Conservation (phyloP, 2,888 invertebrate species). For the Clepsis dumicolana region DNA sequence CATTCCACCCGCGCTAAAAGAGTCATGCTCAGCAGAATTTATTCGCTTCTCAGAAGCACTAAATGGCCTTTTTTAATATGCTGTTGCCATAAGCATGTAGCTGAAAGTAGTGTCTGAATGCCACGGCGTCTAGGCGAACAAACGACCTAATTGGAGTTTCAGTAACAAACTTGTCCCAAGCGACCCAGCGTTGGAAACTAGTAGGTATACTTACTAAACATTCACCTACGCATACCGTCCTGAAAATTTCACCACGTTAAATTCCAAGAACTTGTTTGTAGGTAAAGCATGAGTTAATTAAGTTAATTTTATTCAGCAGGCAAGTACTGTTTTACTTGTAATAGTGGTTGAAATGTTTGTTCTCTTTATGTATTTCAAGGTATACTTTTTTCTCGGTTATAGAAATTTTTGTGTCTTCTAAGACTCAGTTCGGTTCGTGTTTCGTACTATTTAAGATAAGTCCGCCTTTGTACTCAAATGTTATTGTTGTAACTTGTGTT, state of each 20-base stretch:
- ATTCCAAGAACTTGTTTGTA: slow-evolving; percentile 29
- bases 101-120: not conserved
- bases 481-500: no score
- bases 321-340: not conserved
- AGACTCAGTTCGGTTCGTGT: no score
- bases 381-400: no score
- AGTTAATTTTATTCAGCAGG: slow-evolving; percentile 3
- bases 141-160: slow-evolving; percentile 49
- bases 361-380: not conserved
- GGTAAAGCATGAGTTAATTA: slow-evolving; percentile 9
- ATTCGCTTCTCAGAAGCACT: not conserved
- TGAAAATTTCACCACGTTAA: slow-evolving; percentile 21
- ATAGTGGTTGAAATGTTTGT: not conserved
- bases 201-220: slow-evolving; percentile 21
- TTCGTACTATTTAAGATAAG: no score
- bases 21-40: not conserved
- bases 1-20: not conserved
- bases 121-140: slow-evolving; percentile 27
- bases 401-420: no score
- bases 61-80: slow-evolving; percentile 2
- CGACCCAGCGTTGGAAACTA: slow-evolving; percentile 36
- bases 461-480: no score
- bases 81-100: not conserved
- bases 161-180: slow-evolving; percentile 50
- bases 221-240: slow-evolving; percentile 22